Evolutionary conservation across 1,140 invertebrate genomes (phyloP), one percentile per base, ranked within the genome.

Genomic region (Bombus cullumanus): DNA sequence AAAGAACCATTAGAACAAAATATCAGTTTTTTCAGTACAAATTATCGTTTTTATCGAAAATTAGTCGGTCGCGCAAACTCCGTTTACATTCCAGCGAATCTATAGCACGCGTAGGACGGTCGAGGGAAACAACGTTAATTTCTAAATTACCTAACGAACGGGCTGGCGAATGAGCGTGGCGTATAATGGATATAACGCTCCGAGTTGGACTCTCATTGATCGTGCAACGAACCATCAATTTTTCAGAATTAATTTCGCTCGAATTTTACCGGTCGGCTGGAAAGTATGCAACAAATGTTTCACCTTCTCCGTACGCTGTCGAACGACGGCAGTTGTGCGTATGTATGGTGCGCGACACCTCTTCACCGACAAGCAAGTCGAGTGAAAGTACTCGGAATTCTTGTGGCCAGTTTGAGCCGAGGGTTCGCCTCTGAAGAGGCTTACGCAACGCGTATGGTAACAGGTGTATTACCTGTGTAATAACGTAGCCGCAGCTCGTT

Each of bases 391-490:
- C 87, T 85, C 87, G 89, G 91, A 94, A 92, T 92, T 93, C 90
- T 90, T 92, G 84, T 83, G 86, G 85, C 83, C 87, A 91, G 88
- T 86, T 85, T 77, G 83, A 86, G 77, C 83, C 86, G 87, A 80
- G 88, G 80, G 86, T 84, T 88, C 86, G 82, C 86, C 90, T 83
- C 80, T 76, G 83, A 91, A 83, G 79, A 85, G 77, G 90, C 81
- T 92, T 92, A 92, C 91, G 92, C 87, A 92, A 92, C 57, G 77
- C 83, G 86, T 92, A 91, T 83, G 88, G 91, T 92, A 94, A 94
- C 94, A 94, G 94, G 94, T 94, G 93, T 89, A 94, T 93, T 93
- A 89, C 86, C 92, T 91, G 92, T 92, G 92, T 92, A 92, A 92
- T 90, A 91, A 90, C 89, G 90, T 86, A 83, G 86, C 75, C 75